Evolutionary conservation across 2,797 vertebrate genomes (phyloP).

Genomic region (Cichlasoma orientale): DNA sequence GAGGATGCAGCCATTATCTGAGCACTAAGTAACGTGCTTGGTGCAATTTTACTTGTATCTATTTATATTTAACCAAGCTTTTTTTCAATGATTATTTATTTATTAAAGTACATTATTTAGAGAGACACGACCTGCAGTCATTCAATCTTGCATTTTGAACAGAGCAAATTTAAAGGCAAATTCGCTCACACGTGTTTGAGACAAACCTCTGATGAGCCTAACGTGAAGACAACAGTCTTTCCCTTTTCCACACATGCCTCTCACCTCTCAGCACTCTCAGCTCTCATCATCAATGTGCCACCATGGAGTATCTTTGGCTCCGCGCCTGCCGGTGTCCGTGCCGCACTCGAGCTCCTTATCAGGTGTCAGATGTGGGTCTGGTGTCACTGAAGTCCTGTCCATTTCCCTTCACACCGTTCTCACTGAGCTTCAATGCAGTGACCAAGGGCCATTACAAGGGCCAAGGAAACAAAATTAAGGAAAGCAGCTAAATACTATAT

Average conservation of each 20-base stretch:
- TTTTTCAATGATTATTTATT: not conserved
- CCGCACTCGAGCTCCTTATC: slow-evolving; percentile 66
- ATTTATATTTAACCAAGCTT: not conserved
- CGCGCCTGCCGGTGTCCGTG: slow-evolving; percentile 50
- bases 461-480: not conserved
- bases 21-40: not conserved
- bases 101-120: not conserved
- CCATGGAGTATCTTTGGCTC: slow-evolving; percentile 64
- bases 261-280: slow-evolving; percentile 63
- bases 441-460: not conserved
- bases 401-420: slow-evolving; percentile 35
- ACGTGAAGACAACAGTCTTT: slow-evolving; percentile 59
- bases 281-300: slow-evolving; percentile 45
- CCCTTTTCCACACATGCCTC: slow-evolving; percentile 57
- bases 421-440: slow-evolving; percentile 6
- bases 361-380: slow-evolving; percentile 71
- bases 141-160: not conserved
- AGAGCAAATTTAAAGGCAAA: not conserved
- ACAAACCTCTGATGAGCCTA: slow-evolving; percentile 36
- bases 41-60: slow-evolving; percentile 2
- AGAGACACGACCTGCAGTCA: not conserved
- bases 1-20: slow-evolving; percentile 1
- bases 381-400: slow-evolving; percentile 60
- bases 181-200: not conserved
- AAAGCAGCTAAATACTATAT: not conserved